Evolutionary conservation across 1,140 invertebrate species (phyloP), one percentile per base, ranked within the genome.

Genomic region (Wasmannia auropunctata): DNA sequence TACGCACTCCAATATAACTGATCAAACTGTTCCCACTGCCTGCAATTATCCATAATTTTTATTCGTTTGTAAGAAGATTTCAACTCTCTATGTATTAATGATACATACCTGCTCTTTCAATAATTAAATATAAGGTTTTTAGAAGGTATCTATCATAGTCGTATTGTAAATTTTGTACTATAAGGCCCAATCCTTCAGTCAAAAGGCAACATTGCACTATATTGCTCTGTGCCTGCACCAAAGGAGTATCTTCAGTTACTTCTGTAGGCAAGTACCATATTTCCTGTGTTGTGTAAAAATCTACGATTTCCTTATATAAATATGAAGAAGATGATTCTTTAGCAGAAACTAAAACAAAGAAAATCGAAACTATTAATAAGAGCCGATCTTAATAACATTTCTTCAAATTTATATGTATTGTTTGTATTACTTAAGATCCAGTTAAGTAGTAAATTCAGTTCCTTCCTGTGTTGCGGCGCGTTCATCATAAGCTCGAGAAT

Each of bases 31-130:
- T 95, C 63, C 94, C 93, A 88, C 96, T 96, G 25, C 96, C 96
- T 97, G 91, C 5, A 87, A 87, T 85, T 22, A 76, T 25, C 25
- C 46, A 49, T 63, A 87, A 51, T 40, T 84, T 40, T 63, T 40
- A 46, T 16, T 63, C 3, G 11, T 34, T 46, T 4, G 5, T 74
- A 86, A 67, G 67, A 14, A 63, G 19, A 11, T n/a, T 56, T 40
- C 1, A 65, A 37, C 7, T 77, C 14, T 79, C 6, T 49, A 22
- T 4, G n/a, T 34, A 74, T 75, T n/a, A 86, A 87, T 70, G 85
- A 67, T n/a, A n/a, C 72, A 94, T 93, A 96, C 97, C 97, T 80
- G 97, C 96, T 93, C 96, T 95, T 94, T 97, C 97, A 76, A 97
- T 94, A 25, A 97, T 90, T n/a, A 96, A 89, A 87, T 97, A 97